Conservation (phyloP, 2,888 invertebrate species). For the Hyposoter dolosus region DNA sequence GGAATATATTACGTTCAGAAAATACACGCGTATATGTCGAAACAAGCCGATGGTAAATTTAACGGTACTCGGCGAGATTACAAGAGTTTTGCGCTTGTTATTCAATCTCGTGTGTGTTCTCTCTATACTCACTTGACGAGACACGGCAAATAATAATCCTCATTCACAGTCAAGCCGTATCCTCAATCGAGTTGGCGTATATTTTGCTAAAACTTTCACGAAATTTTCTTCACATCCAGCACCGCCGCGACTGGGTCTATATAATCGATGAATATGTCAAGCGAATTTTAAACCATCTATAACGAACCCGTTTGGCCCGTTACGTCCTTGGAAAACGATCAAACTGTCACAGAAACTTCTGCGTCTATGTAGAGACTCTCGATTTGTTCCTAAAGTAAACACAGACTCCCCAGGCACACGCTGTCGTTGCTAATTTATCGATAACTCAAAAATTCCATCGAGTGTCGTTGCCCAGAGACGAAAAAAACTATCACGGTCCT, state of each 20-base stretch:
- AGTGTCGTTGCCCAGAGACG: background rate
- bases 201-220: conserved; percentile 49
- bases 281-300: conserved; percentile 27
- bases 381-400: conserved; percentile 31
- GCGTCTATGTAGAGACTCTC: background rate
- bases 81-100: conserved; percentile 49
- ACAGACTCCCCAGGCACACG: conserved; percentile 16
- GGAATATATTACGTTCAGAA: background rate
- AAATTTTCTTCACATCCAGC: conserved; percentile 27
- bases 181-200: conserved; percentile 30
- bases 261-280: conserved; percentile 39
- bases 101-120: conserved; percentile 37
- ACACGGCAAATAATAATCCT: conserved; percentile 49
- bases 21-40: background rate
- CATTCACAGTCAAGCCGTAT: conserved; percentile 33
- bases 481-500: background rate
- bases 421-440: background rate
- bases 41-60: conserved; percentile 33
- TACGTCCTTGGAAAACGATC: conserved; percentile 39
- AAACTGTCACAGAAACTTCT: conserved; percentile 9
- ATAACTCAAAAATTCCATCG: background rate
- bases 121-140: conserved; percentile 43
- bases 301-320: conserved; percentile 3
- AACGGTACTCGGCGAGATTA: conserved; percentile 24
- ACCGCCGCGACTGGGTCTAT: too few relatives aligned